phyloP scores from a whole-genome alignment of 2,113 vertebrate species.

The Cebidichthys violaceus region DNA sequence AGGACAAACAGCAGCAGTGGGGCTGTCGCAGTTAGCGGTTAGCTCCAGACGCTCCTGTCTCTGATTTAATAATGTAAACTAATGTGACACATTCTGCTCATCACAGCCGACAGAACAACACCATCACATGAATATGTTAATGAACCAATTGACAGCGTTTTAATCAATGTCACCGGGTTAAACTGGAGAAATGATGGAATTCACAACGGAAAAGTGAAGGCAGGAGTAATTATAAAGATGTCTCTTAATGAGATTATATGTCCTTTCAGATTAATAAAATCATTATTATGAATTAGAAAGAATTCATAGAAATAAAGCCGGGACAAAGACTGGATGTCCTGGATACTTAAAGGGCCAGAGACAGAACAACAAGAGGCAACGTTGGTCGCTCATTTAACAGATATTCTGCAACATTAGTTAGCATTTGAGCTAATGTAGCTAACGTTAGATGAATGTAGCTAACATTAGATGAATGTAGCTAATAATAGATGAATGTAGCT shows the following conservation, averaged over 20 bases:
- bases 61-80: slow-evolving; percentile 43
- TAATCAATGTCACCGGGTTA: slow-evolving; percentile 21
- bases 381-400: not conserved
- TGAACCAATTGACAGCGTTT: not conserved
- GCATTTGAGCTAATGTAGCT: no score
- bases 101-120: slow-evolving; percentile 15
- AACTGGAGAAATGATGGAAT: slow-evolving; percentile 16
- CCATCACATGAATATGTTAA: not conserved
- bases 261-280: not conserved
- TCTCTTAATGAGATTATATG: not conserved
- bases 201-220: not conserved
- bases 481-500: no score
- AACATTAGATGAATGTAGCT: no score
- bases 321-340: not conserved
- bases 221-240: not conserved
- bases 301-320: not conserved
- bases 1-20: slow-evolving; percentile 31
- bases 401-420: no score
- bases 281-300: not conserved
- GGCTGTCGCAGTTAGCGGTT: slow-evolving; percentile 20
- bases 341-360: not conserved
- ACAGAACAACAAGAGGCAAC: not conserved
- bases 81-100: not conserved
- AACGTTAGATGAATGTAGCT: no score
- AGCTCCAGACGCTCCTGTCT: not conserved